phyloP scores from a whole-genome alignment of 2,113 vertebrate species.

The Leuciscus idus region DNA sequence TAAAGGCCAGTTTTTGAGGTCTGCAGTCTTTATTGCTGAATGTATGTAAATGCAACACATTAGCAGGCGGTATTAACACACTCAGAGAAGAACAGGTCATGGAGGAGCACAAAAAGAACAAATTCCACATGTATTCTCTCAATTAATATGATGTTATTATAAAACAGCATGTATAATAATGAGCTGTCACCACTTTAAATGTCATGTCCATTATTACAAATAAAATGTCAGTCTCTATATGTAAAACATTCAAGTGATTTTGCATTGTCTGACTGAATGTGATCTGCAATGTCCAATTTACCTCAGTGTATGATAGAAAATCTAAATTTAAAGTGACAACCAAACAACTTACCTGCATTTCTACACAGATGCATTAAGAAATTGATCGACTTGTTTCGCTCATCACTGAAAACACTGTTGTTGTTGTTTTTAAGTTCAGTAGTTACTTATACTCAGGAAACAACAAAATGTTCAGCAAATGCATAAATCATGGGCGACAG shows the following conservation, averaged over 20 bases:
- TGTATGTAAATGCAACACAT: conserved; percentile 15
- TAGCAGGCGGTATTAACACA: background rate
- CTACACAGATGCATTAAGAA: background rate
- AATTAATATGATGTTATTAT: background rate
- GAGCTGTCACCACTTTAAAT: background rate
- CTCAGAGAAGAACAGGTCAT: background rate
- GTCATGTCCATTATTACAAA: background rate
- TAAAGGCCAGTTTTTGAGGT: background rate
- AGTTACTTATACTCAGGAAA: background rate
- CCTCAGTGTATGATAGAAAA: background rate
- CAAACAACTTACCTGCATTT: no score
- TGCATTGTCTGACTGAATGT: background rate
- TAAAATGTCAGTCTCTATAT: background rate
- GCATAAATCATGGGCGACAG: background rate
- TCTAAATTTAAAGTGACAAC: no score
- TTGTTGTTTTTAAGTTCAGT: background rate
- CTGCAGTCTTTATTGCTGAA: background rate
- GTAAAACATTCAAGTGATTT: background rate
- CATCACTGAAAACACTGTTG: background rate
- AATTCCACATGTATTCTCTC: background rate
- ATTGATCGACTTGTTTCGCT: background rate
- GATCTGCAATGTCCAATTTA: background rate
- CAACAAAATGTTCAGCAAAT: background rate
- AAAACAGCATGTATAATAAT: background rate
- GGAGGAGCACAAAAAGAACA: background rate